These are phyloP conservation scores for Gadus macrocephalus DNA, from an alignment of 2,113 vertebrate genomes.

Conservation along the genomic window DNA sequence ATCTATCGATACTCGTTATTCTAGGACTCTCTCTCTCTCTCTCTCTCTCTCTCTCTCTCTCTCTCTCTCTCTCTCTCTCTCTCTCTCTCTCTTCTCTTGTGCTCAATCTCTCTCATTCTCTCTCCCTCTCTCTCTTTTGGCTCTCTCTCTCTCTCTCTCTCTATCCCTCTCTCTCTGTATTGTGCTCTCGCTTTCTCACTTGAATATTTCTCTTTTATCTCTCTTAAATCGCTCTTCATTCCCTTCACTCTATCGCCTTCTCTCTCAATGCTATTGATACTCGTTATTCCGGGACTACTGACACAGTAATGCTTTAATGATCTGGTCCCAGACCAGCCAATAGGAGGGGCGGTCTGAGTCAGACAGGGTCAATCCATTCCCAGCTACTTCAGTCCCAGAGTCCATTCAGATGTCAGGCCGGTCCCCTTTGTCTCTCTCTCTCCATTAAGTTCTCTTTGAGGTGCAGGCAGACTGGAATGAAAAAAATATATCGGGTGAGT, in stretches of 20 bases:
- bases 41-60: too few relatives aligned
- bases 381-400: conserved; percentile 43
- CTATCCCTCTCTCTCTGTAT: too few relatives aligned
- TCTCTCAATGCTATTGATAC: not conserved
- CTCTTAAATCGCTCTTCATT: too few relatives aligned
- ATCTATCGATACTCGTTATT: not conserved
- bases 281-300: not conserved
- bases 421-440: not conserved
- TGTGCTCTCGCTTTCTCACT: too few relatives aligned
- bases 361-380: conserved; percentile 43
- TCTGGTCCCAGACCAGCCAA: conserved; percentile 35
- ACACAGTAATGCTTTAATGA: conserved; percentile 12
- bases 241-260: not conserved
- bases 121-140: too few relatives aligned
- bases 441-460: conserved; percentile 21
- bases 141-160: too few relatives aligned
- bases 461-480: conserved; percentile 21
- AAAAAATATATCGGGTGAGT: conserved; percentile 22
- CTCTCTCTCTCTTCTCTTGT: too few relatives aligned
- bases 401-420: conserved; percentile 14
- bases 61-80: too few relatives aligned
- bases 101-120: too few relatives aligned
- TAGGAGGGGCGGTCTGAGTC: conserved; percentile 43
- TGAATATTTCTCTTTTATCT: too few relatives aligned
- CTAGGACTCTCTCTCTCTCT: not conserved